phyloP scores from a whole-genome alignment of 2,888 invertebrate genomes.

The Ashinkailepas kermadecensis region DNA sequence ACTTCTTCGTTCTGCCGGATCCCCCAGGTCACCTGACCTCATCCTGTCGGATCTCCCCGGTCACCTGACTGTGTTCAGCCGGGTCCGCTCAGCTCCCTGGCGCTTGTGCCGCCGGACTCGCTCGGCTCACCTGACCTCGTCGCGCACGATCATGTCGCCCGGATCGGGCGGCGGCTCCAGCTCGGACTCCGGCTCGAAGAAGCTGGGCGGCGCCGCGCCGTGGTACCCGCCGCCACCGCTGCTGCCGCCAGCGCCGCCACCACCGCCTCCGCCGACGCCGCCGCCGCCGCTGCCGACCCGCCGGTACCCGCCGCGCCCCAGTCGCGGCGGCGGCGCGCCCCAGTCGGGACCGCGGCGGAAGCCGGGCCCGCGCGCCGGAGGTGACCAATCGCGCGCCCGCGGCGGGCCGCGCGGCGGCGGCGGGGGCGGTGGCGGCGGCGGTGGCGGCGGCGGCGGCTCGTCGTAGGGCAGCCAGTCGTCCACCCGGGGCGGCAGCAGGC shows the following conservation, averaged over 20 bases:
- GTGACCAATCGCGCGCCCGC: conserved; percentile 6
- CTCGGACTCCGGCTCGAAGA: not conserved
- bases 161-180: conserved; percentile 11
- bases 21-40: no score
- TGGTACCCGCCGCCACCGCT: no score
- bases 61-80: no score
- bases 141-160: conserved; percentile 8
- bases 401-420: not conserved
- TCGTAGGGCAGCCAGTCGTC: conserved; percentile 14
- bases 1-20: no score
- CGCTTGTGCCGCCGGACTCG: no score
- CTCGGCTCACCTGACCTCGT: conserved; percentile 6
- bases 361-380: not conserved
- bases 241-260: not conserved
- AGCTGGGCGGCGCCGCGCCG: not conserved
- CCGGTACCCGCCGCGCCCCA: not conserved
- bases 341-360: not conserved
- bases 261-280: not conserved
- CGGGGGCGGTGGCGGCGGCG: not conserved
- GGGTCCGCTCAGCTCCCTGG: no score
- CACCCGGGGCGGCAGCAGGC: not conserved
- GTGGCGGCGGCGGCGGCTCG: not conserved
- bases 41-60: no score
- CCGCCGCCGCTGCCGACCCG: not conserved
- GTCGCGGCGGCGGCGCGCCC: not conserved